These are phyloP conservation scores for Syrphus vitripennis DNA, from an alignment of 2,888 invertebrate genomes.

Conservation along the genomic window DNA sequence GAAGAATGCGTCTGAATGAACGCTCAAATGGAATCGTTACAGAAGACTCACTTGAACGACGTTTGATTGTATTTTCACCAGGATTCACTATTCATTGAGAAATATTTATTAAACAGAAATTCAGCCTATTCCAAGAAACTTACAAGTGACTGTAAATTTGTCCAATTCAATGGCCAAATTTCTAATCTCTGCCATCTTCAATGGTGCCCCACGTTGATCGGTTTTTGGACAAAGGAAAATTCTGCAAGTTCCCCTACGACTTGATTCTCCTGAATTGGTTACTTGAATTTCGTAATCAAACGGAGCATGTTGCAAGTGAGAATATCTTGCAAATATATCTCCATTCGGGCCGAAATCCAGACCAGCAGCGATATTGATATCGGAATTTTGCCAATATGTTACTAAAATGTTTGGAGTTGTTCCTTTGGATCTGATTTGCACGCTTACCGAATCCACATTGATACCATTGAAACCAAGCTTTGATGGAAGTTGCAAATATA, in stretches of 20 bases:
- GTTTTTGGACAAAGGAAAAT: constrained; percentile 86
- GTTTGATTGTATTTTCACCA: constrained; percentile 86
- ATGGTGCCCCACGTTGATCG: constrained; percentile 85
- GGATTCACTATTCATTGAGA: constrained; percentile 84
- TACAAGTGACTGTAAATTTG: constrained; percentile 84
- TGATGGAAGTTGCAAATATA: too few species aligned
- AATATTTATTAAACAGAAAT: background rate
- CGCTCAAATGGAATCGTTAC: constrained; percentile 92
- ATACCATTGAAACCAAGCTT: constrained; percentile 55
- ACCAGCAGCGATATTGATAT: constrained; percentile 90
- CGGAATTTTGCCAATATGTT: constrained; percentile 91
- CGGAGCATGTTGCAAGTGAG: constrained; percentile 89
- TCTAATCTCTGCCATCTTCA: constrained; percentile 84
- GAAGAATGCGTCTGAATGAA: constrained; percentile 81
- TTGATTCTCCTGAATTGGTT: constrained; percentile 82
- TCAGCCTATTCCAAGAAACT: too few species aligned
- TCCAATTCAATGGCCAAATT: constrained; percentile 86
- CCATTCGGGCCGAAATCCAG: constrained; percentile 90
- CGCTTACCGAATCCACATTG: constrained; percentile 73
- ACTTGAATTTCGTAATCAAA: constrained; percentile 86
- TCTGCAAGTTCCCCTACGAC: constrained; percentile 84
- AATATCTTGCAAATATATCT: constrained; percentile 86
- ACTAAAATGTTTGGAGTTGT: constrained; percentile 83
- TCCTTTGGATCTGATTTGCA: constrained; percentile 73
- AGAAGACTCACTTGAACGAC: constrained; percentile 87